These are phyloP conservation scores for Lathronympha strigana DNA, from an alignment of 2,888 invertebrate species.

Conservation along the genomic window DNA sequence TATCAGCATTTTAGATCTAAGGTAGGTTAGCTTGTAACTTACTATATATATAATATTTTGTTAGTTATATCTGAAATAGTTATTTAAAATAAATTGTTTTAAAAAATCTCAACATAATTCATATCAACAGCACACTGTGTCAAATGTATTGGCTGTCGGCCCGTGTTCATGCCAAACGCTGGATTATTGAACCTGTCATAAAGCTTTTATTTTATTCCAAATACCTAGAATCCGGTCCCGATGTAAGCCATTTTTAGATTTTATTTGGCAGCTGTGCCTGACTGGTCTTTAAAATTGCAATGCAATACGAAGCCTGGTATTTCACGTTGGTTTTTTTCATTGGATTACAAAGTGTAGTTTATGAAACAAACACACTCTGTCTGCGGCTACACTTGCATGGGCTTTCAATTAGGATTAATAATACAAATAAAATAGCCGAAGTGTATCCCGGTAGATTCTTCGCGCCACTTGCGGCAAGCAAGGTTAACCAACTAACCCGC, in stretches of 20 bases:
- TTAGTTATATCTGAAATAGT: no score
- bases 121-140: conserved; percentile 2
- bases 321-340: not conserved
- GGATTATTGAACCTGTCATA: conserved; percentile 23
- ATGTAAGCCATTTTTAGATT: conserved; percentile 10
- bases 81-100: not conserved
- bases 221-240: conserved; percentile 11
- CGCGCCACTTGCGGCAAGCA: no score
- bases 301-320: not conserved
- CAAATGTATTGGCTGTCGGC: conserved; percentile 24
- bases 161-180: conserved; percentile 10
- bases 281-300: conserved; percentile 5
- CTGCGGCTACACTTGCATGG: no score
- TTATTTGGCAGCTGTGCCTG: conserved; percentile 24
- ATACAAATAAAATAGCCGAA: no score
- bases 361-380: no score
- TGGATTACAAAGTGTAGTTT: not conserved
- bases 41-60: no score
- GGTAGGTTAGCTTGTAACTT: no score
- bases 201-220: conserved; percentile 28
- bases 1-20: no score
- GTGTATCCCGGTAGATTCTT: no score
- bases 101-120: not conserved
- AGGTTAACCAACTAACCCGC: no score
- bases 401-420: no score